Percentiles rank a stretch among this genome's conserved stretches.
Evolutionary conservation across 2,797 vertebrate species (phyloP).

Genomic region (Naso thynnoides): DNA sequence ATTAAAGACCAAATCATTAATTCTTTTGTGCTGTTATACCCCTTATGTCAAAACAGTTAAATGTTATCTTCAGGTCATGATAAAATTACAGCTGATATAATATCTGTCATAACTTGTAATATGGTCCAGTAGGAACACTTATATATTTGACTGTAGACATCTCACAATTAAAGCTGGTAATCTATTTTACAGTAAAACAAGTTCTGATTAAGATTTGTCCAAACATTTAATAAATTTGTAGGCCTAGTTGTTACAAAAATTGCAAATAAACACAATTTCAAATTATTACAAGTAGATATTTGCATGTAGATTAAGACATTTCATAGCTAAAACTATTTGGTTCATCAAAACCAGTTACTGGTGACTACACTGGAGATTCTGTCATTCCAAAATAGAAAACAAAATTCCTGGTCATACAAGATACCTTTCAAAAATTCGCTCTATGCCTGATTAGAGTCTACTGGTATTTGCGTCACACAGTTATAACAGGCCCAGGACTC

Average conservation of each 20-base stretch:
- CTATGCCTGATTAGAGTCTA: not conserved
- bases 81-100: not conserved
- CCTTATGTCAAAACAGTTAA: too few relatives aligned
- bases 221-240: not conserved
- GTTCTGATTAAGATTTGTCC: too few relatives aligned
- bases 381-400: not conserved
- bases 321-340: not conserved
- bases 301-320: not conserved
- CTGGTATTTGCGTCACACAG: constrained; percentile 4
- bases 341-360: not conserved
- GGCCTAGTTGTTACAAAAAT: not conserved
- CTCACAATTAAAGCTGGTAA: not conserved
- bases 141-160: too few relatives aligned
- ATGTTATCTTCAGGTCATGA: not conserved
- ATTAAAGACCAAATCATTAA: not conserved
- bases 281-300: not conserved
- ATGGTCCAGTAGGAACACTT: not conserved
- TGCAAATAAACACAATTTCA: constrained; percentile 1
- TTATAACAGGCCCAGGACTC: not conserved
- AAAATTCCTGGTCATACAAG: not conserved
- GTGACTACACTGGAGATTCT: not conserved
- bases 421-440: not conserved
- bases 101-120: not conserved
- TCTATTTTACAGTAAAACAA: not conserved
- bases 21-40: not conserved